These are phyloP conservation scores for Trematomus bernacchii DNA, from an alignment of 2,797 vertebrate species.

Conservation along the genomic window DNA sequence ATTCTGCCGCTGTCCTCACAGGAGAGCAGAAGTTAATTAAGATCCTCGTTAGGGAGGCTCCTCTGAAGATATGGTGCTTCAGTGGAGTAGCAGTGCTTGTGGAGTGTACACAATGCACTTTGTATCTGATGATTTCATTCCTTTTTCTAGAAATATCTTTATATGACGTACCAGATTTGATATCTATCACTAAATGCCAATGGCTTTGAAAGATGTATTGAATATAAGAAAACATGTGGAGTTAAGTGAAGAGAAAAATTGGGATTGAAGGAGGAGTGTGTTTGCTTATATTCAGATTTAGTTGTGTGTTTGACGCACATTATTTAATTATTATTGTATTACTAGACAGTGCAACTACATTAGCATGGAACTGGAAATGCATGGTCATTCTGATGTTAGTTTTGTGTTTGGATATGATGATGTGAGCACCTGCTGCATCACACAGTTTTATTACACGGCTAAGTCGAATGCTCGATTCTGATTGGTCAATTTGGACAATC, in stretches of 20 bases:
- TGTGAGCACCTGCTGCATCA: too few species aligned
- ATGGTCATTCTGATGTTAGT: not conserved
- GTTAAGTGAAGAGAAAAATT: constrained; percentile 42
- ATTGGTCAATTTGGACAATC: too few species aligned
- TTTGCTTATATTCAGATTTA: constrained; percentile 20
- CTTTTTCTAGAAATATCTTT: constrained; percentile 23
- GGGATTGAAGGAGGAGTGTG: not conserved
- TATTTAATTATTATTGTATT: not conserved
- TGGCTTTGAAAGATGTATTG: constrained; percentile 25
- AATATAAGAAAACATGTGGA: constrained; percentile 46
- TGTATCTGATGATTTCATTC: constrained; percentile 26
- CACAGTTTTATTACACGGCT: too few species aligned
- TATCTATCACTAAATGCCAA: not conserved
- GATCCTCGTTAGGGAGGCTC: constrained; percentile 63
- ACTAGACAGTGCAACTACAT: too few species aligned
- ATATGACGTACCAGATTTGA: not conserved
- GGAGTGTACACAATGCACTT: constrained; percentile 11
- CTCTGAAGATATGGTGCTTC: constrained; percentile 58
- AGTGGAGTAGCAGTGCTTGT: constrained; percentile 45
- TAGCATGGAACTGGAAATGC: not conserved
- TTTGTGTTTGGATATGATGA: too few species aligned
- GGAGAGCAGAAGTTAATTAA: constrained; percentile 80
- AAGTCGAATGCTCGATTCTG: too few species aligned
- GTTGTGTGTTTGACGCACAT: constrained; percentile 9
- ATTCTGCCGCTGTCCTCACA: constrained; percentile 71